Evolutionary conservation across 2,797 vertebrate species (phyloP).

Genomic region (Chanos chanos): DNA sequence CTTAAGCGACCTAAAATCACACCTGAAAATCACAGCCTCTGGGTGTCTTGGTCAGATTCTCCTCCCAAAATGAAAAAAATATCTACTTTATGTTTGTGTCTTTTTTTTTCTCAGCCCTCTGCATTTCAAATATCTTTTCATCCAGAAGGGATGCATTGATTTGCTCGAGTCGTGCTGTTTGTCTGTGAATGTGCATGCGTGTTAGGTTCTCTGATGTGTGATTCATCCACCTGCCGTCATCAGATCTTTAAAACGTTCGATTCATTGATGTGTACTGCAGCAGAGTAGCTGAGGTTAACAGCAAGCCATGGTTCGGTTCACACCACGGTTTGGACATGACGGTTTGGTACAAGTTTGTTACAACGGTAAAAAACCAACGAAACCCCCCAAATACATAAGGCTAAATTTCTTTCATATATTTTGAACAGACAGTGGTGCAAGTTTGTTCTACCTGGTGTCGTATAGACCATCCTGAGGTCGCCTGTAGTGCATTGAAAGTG

Average conservation of each 20-base stretch:
- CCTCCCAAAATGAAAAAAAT: background rate
- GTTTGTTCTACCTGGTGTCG: no score
- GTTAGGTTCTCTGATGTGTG: no score
- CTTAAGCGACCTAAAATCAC: no score
- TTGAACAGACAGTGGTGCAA: no score
- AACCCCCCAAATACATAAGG: no score
- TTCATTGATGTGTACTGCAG: background rate
- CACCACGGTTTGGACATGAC: no score
- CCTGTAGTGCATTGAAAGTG: no score
- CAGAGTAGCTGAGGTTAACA: background rate
- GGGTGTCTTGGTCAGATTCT: slow-evolving; percentile 1
- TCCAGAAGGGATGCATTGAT: background rate
- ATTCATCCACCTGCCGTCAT: background rate
- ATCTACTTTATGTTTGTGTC: background rate
- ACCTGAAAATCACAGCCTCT: slow-evolving; percentile 23
- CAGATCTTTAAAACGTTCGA: slow-evolving; percentile 15
- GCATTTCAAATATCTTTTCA: background rate
- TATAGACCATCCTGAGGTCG: no score
- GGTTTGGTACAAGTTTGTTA: no score
- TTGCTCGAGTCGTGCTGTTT: background rate
- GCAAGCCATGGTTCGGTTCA: no score
- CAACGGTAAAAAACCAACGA: no score
- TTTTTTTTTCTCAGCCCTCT: background rate
- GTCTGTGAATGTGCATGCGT: background rate
- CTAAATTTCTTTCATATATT: no score